These are phyloP conservation scores for Drosophila meridiana DNA, from an alignment of 2,888 invertebrate genomes.

Conservation along the genomic window DNA sequence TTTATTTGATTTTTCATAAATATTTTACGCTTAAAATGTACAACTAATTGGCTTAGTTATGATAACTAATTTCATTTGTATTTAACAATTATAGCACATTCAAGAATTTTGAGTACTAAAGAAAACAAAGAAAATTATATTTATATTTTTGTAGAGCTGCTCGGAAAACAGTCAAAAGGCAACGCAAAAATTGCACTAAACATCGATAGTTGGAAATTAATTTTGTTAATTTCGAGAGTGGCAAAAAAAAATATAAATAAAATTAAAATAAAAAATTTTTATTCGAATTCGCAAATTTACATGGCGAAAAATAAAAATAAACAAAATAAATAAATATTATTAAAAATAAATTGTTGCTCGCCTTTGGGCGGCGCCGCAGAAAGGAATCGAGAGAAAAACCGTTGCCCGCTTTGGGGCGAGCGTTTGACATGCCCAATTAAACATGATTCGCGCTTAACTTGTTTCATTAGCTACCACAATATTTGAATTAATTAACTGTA, in stretches of 20 bases:
- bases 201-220: conserved; percentile 29
- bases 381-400: conserved; percentile 7
- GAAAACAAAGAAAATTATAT: conserved; percentile 38
- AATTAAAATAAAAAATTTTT: not conserved
- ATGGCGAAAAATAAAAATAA: conserved; percentile 3
- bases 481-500: conserved; percentile 72
- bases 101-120: conserved; percentile 60
- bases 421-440: conserved; percentile 47
- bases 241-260: not conserved
- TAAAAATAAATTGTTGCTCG: conserved; percentile 15
- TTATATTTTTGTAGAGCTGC: conserved; percentile 37
- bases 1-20: conserved; percentile 79
- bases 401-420: conserved; percentile 39
- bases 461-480: conserved; percentile 70
- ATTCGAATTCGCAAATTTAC: conserved; percentile 21
- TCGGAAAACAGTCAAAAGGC: conserved; percentile 46
- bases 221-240: conserved; percentile 35
- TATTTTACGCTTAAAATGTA: conserved; percentile 74
- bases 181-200: conserved; percentile 68
- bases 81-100: conserved; percentile 83
- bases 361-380: conserved; percentile 30
- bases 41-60: conserved; percentile 75
- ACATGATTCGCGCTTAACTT: conserved; percentile 43
- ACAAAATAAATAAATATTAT: conserved; percentile 19
- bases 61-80: conserved; percentile 61